phyloP scores from a whole-genome alignment of 2,113 vertebrate genomes.

The Toxostoma redivivum region DNA sequence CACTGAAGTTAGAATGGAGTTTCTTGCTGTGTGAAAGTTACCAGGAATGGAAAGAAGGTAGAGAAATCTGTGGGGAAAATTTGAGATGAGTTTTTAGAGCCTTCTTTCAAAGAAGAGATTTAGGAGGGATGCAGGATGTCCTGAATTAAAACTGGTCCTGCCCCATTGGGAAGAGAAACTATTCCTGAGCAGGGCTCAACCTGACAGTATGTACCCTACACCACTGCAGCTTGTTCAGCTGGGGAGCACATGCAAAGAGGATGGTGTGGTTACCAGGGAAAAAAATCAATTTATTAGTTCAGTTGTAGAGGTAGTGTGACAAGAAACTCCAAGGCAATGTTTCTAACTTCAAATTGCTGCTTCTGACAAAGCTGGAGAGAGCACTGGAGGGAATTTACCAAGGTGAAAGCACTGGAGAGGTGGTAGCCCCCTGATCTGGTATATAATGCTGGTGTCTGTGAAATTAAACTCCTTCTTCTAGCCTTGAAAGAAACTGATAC shows the following conservation, averaged over 20 bases:
- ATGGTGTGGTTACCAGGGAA: neutral
- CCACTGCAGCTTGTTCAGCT: neutral
- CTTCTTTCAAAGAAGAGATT: neutral
- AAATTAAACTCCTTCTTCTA: neutral
- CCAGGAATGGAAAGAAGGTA: neutral
- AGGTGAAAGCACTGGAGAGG: neutral
- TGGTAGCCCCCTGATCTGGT: neutral
- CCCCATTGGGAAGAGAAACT: neutral
- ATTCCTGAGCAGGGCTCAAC: neutral
- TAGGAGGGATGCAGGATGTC: neutral
- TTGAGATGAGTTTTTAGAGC: neutral
- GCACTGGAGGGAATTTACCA: neutral
- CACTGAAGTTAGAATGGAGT: neutral
- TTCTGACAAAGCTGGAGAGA: neutral
- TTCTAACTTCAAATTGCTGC: neutral
- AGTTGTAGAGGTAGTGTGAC: neutral
- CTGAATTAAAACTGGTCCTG: neutral
- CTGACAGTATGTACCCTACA: neutral
- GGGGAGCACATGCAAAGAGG: neutral
- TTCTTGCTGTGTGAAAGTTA: neutral
- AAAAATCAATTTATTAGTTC: neutral
- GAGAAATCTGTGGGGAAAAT: neutral
- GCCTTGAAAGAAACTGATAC: neutral
- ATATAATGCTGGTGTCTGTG: neutral
- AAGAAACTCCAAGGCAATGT: neutral